These are phyloP conservation scores for Drosophila miranda DNA, from an alignment of 1,140 invertebrate species.

Conservation along the genomic window DNA sequence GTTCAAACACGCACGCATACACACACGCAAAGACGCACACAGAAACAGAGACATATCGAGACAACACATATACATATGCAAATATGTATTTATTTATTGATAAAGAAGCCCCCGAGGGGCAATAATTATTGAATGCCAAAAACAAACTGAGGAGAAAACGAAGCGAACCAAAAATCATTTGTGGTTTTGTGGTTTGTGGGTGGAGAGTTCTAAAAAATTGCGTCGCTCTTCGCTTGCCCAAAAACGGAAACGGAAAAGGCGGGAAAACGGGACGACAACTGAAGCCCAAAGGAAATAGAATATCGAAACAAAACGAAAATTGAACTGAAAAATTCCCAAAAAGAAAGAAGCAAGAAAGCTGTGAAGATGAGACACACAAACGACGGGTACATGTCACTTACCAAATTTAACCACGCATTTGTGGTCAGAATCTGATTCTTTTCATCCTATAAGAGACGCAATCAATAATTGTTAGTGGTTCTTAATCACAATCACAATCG, in stretches of 20 bases:
- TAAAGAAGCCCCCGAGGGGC: conserved; percentile 41
- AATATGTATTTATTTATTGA: conserved; percentile 58
- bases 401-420: conserved; percentile 98
- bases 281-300: conserved; percentile 29
- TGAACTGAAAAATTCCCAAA: conserved; percentile 23
- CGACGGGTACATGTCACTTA: conserved; percentile 89
- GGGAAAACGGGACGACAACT: neutral
- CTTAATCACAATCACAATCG: conserved; percentile 31
- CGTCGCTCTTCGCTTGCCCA: conserved; percentile 53
- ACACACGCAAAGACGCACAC: conserved; percentile 8
- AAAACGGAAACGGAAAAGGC: conserved; percentile 23
- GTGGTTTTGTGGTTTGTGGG: conserved; percentile 43
- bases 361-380: conserved; percentile 63
- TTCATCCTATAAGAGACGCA: conserved; percentile 86
- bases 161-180: conserved; percentile 42
- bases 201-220: conserved; percentile 40
- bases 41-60: conserved; percentile 60
- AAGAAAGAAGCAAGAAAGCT: conserved; percentile 46
- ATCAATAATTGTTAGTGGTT: conserved; percentile 64
- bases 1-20: conserved; percentile 9
- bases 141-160: conserved; percentile 39
- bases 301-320: conserved; percentile 35
- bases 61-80: conserved; percentile 68
- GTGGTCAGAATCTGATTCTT: conserved; percentile 97
- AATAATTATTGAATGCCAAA: conserved; percentile 53